These are phyloP conservation scores for Drosophila crucigera DNA, from an alignment of 2,888 invertebrate species.

Conservation along the genomic window DNA sequence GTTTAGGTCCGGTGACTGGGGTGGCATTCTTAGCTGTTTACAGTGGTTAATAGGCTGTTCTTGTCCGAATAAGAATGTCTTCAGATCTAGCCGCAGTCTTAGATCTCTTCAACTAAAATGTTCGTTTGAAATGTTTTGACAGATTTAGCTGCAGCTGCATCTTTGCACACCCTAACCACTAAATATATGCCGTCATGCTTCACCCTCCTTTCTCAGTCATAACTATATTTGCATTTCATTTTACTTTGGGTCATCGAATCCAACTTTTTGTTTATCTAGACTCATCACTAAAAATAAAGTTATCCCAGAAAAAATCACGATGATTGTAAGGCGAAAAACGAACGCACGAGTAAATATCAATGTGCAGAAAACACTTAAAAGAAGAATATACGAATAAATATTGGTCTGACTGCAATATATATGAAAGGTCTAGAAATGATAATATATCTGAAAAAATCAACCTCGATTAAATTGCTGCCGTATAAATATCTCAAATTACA, in stretches of 20 bases:
- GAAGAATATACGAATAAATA: background rate
- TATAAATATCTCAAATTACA: background rate
- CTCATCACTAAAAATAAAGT: background rate
- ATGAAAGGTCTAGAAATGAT: background rate
- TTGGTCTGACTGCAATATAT: background rate
- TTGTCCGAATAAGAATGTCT: no score
- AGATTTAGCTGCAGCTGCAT: no score
- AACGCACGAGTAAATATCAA: background rate
- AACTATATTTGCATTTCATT: background rate
- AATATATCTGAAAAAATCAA: background rate
- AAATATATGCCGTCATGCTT: no score
- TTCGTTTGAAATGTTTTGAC: no score
- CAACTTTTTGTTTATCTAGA: background rate
- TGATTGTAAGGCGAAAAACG: background rate
- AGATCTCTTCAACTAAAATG: no score
- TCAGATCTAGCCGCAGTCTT: no score
- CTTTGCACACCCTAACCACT: no score
- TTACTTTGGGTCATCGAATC: no score
- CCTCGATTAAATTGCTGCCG: background rate
- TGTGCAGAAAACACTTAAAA: background rate
- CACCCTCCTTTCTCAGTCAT: background rate
- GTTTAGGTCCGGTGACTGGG: no score
- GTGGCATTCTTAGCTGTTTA: no score
- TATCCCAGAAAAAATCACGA: background rate
- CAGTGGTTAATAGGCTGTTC: no score